phyloP scores from a whole-genome alignment of 2,113 vertebrate genomes.

The Macquaria ambigua region DNA sequence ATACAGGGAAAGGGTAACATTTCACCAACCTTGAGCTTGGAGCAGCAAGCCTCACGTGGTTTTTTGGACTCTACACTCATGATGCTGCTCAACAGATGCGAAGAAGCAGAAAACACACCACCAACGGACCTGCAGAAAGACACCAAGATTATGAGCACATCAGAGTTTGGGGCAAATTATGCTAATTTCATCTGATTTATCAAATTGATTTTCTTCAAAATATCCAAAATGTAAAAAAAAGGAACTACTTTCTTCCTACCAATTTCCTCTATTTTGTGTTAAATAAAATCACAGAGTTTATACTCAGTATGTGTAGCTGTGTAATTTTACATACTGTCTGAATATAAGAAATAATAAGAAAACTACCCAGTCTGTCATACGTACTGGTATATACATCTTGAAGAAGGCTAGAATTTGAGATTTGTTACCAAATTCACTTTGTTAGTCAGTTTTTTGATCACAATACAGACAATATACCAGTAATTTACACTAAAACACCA shows the following conservation, averaged over 20 bases:
- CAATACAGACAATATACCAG: neutral
- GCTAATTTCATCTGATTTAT: neutral
- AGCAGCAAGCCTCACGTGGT: conserved; percentile 72
- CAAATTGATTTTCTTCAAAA: neutral
- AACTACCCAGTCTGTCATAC: neutral
- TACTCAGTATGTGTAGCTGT: neutral
- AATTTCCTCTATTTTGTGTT: neutral
- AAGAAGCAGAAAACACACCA: neutral
- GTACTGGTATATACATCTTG: neutral
- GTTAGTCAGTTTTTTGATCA: neutral
- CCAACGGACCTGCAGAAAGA: conserved; percentile 35
- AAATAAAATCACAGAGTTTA: neutral
- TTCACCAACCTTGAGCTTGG: conserved; percentile 84
- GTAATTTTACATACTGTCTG: neutral
- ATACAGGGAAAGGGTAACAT: neutral
- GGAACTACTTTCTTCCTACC: neutral
- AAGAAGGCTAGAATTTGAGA: neutral
- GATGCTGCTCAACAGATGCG: conserved; percentile 12
- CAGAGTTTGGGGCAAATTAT: neutral
- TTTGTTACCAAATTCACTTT: neutral
- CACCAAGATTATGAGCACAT: neutral
- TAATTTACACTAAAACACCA: neutral
- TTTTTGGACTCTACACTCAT: conserved; percentile 82
- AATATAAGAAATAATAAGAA: neutral
- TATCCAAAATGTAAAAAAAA: neutral